Percentiles rank a stretch among this genome's conserved stretches.
phyloP scores from a whole-genome alignment of 2,888 invertebrate species.

The Phytoseiulus persimilis region DNA sequence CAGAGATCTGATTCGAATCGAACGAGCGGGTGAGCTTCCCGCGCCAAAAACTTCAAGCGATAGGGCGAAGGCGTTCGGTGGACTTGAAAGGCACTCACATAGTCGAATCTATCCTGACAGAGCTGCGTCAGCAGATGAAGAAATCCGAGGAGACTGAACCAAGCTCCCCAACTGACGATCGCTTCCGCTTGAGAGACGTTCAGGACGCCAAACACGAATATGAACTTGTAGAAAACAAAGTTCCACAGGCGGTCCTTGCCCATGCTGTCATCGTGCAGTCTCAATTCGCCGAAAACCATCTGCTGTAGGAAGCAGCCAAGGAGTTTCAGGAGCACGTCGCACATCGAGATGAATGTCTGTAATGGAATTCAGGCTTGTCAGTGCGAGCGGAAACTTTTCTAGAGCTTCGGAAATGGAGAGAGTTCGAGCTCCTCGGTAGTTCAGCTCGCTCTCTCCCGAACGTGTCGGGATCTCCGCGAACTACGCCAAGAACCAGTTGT shows the following conservation, averaged over 20 bases:
- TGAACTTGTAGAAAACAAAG: slow-evolving; percentile 85
- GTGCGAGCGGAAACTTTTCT: neutral
- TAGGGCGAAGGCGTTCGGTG: slow-evolving; percentile 53
- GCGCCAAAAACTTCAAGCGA: neutral
- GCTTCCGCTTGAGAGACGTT: slow-evolving; percentile 68
- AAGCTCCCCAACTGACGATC: slow-evolving; percentile 73
- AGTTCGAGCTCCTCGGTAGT: neutral
- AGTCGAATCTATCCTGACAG: slow-evolving; percentile 81
- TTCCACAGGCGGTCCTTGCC: slow-evolving; percentile 86
- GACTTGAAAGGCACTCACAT: slow-evolving; percentile 74
- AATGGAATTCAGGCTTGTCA: neutral
- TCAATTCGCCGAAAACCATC: slow-evolving; percentile 69
- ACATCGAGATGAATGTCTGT: slow-evolving; percentile 75
- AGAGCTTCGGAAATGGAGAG: neutral
- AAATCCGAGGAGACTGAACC: slow-evolving; percentile 77
- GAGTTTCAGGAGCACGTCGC: slow-evolving; percentile 69
- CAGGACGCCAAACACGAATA: slow-evolving; percentile 82
- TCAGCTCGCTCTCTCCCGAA: neutral
- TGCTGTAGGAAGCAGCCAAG: slow-evolving; percentile 67
- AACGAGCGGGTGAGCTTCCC: neutral
- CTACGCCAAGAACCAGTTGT: too few species aligned
- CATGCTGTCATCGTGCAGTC: slow-evolving; percentile 72
- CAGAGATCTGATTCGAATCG: slow-evolving; percentile 49
- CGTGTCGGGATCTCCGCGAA: too few species aligned
- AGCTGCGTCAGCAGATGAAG: slow-evolving; percentile 72